A percentile compares a stretch with the other conserved stretches of the same genome.
These are phyloP conservation scores for Diadophis punctatus DNA, from an alignment of 2,113 vertebrate genomes.

Conservation along the genomic window DNA sequence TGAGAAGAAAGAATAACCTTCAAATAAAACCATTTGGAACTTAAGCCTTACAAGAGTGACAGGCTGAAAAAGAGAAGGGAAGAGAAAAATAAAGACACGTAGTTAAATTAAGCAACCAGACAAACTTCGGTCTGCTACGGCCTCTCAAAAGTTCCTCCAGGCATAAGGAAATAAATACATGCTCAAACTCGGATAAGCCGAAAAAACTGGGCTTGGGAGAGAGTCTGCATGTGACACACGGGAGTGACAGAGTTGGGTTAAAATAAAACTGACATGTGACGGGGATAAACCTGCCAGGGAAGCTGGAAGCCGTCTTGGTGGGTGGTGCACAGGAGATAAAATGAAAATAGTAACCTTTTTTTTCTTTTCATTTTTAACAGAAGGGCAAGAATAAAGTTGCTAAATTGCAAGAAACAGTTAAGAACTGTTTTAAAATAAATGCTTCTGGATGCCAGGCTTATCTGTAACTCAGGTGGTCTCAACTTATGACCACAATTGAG, in stretches of 20 bases:
- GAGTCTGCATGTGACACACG: neutral
- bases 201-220: neutral
- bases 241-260: neutral
- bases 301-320: too few species aligned
- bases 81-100: too few species aligned
- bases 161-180: neutral
- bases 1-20: neutral
- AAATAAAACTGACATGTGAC: neutral
- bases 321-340: too few species aligned
- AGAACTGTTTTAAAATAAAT: too few species aligned
- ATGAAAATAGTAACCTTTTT: too few species aligned
- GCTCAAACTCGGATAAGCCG: neutral
- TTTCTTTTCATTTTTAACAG: too few species aligned
- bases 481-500: too few species aligned
- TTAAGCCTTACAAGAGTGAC: neutral
- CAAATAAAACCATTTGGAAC: neutral
- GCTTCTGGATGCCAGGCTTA: too few species aligned
- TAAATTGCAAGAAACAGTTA: too few species aligned
- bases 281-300: neutral
- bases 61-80: neutral
- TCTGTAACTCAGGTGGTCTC: too few species aligned
- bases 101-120: neutral
- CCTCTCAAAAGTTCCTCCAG: neutral
- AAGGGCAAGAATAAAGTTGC: too few species aligned
- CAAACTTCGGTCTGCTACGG: neutral